Conservation (phyloP, 1,140 invertebrate genomes). For the Drosophila miranda region DNA sequence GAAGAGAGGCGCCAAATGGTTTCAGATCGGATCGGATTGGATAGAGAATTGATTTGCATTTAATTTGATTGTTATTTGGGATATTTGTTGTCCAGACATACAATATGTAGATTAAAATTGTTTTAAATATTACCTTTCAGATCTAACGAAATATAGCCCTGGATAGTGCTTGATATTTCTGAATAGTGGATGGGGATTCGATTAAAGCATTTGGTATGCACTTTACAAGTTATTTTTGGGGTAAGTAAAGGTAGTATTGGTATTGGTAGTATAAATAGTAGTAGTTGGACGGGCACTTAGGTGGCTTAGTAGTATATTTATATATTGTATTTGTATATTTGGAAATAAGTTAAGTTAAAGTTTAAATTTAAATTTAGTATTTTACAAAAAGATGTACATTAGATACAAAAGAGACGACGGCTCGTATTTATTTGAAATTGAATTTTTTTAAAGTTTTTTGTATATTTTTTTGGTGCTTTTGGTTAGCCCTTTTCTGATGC, state of each 20-base stretch:
- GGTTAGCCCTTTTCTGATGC: conserved; percentile 37
- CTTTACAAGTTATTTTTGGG: conserved; percentile 18
- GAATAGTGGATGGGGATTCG: conserved; percentile 10
- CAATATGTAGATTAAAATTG: conserved; percentile 35
- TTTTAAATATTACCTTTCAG: conserved; percentile 59
- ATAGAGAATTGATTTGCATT: conserved; percentile 23
- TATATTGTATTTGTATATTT: conserved; percentile 22
- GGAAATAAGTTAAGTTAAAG: conserved; percentile 24
- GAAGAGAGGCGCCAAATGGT: conserved; percentile 58
- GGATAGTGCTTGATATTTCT: conserved; percentile 14
- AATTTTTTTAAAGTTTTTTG: conserved; percentile 23
- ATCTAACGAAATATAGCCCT: background rate
- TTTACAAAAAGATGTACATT: conserved; percentile 62
- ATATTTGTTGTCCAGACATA: conserved; percentile 29
- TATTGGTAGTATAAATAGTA: conserved; percentile 11
- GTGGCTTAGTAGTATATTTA: conserved; percentile 21
- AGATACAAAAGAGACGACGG: conserved; percentile 36
- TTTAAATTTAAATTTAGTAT: conserved; percentile 43
- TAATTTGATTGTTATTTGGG: conserved; percentile 31
- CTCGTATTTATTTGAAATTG: conserved; percentile 39
- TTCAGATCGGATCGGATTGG: conserved; percentile 37
- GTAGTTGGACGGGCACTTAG: conserved; percentile 33
- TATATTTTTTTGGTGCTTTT: conserved; percentile 63
- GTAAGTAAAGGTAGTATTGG: conserved; percentile 11
- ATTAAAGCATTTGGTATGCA: conserved; percentile 40